These are phyloP conservation scores for Eupithecia abbreviata DNA, from an alignment of 2,888 invertebrate genomes.

Conservation along the genomic window DNA sequence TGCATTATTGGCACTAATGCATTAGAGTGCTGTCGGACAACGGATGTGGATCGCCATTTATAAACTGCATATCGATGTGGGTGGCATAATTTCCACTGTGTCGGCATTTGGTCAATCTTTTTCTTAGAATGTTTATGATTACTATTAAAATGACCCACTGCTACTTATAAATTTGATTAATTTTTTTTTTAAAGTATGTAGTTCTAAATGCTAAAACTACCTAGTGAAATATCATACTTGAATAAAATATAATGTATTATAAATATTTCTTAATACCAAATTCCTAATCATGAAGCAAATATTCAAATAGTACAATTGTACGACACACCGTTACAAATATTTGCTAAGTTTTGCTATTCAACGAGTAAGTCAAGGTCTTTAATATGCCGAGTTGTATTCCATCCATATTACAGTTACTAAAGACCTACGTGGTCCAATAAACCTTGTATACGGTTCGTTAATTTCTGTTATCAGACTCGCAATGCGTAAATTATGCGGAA, in stretches of 20 bases:
- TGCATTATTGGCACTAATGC: constrained; percentile 62
- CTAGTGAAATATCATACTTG: background rate
- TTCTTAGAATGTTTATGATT: background rate
- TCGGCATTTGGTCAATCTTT: constrained; percentile 15
- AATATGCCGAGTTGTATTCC: constrained; percentile 3
- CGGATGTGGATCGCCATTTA: constrained; percentile 74
- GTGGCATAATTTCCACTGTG: constrained; percentile 59
- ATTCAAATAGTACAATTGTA: background rate
- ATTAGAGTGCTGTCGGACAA: constrained; percentile 66
- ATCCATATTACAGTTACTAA: constrained; percentile 5
- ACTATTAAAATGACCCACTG: background rate
- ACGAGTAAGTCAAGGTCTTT: constrained; percentile 1
- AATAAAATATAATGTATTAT: background rate
- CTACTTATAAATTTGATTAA: background rate
- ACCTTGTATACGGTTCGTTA: constrained; percentile 21
- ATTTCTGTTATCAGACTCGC: constrained; percentile 35
- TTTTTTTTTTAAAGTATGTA: background rate
- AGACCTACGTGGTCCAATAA: background rate
- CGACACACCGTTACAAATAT: background rate
- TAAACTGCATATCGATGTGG: constrained; percentile 69
- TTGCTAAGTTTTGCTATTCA: background rate
- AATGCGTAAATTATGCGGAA: constrained; percentile 44
- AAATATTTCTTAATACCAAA: background rate
- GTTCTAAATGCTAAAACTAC: background rate
- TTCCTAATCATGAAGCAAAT: background rate